Evolutionary conservation across 2,113 vertebrate species (phyloP), one percentile per base, ranked within the genome.

Genomic region (Pseudopodoces humilis): DNA sequence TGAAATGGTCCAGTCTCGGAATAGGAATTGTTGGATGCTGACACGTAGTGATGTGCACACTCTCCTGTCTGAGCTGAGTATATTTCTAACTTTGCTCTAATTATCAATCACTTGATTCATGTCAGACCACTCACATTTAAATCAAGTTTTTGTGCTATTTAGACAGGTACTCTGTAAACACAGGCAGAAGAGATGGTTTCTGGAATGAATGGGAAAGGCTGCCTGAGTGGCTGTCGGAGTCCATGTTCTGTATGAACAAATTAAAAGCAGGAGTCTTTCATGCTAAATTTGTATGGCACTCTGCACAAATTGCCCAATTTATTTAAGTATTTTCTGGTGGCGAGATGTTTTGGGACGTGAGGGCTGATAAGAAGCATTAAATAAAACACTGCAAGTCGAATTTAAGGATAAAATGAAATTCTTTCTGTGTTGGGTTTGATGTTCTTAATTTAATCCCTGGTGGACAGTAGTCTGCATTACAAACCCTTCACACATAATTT

Each of bases 401-500:
- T 94, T 90, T 53, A 72, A 90, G 94, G 84, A 76, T 79, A 93
- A 96, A 96, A 96, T 79, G 56, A 65, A 92, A 84, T 94, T 93
- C 65, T 88, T 68, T 92, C 86, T 86, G 30, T 44, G 60, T 81
- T 88, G 72, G 86, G 88, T 97, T 96, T 97, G 96, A 96, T 96
- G 95, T 96, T 86, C 86, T 65, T 96, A 96, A 97, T 96, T 96
- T 96, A 96, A 94, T 96, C 95, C 93, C 95, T 90, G 62, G 92
- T 96, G 96, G 96, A 96, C 64, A 64, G 94, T 50, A 88, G 94
- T 78, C 94, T 89, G 95, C 94, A 71, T 95, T 96, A 96, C 94
- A 92, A 96, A 96, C 78, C 96, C 96, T 97, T 97, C 95, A 96
- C 95, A 96, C 92, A 92, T 93, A 97, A 96, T 96, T 95, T 92